phyloP scores from a whole-genome alignment of 2,888 invertebrate species.

The Siphonodentalium dalli region DNA sequence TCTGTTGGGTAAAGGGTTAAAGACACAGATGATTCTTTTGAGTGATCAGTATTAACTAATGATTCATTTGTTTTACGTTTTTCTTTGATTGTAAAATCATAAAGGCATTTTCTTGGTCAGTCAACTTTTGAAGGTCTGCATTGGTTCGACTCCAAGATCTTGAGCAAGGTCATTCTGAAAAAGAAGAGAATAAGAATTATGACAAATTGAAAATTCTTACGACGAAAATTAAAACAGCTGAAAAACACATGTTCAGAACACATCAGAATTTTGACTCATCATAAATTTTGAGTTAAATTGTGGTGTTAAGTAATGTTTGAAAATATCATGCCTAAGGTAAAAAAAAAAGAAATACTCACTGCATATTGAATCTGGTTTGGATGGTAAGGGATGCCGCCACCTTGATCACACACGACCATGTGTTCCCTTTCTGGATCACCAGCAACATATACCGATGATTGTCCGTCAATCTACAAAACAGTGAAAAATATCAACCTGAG shows the following conservation, averaged over 20 bases:
- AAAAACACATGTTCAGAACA: not conserved
- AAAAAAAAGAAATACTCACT: conserved; percentile 57
- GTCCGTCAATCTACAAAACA: conserved; percentile 45
- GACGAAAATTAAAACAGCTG: not conserved
- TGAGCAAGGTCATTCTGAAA: conserved; percentile 37
- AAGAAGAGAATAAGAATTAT: not conserved
- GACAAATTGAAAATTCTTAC: not conserved
- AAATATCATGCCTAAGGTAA: not conserved
- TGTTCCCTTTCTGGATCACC: conserved; percentile 83
- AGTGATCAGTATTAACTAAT: too few relatives aligned
- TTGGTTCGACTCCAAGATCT: conserved; percentile 31
- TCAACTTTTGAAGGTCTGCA: too few relatives aligned
- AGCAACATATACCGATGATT: conserved; percentile 77
- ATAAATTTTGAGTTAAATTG: not conserved
- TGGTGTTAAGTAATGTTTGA: not conserved
- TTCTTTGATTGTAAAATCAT: too few relatives aligned
- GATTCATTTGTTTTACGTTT: too few relatives aligned
- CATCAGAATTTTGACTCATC: not conserved
- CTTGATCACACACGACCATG: conserved; percentile 73
- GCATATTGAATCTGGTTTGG: conserved; percentile 78
- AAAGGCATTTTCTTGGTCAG: too few relatives aligned
- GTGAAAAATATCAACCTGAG: not conserved
- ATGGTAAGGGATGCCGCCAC: conserved; percentile 82
- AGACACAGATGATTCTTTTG: too few relatives aligned
- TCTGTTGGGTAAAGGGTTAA: too few relatives aligned